Conservation (phyloP, 2,888 invertebrate species). For the Neocrepidodera transversa region DNA sequence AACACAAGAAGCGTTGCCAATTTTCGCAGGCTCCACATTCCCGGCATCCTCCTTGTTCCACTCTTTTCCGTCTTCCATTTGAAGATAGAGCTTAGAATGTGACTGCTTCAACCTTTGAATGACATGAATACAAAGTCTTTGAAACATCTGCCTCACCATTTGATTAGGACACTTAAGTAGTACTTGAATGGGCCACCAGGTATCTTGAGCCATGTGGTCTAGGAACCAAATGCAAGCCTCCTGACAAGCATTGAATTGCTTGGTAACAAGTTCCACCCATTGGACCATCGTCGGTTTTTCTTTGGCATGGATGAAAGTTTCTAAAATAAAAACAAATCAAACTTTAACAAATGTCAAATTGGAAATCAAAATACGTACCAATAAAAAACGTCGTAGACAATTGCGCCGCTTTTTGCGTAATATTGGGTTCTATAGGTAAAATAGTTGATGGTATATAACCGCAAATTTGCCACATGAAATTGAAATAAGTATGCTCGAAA, state of each 20-base stretch:
- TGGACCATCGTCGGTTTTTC: conserved; percentile 98
- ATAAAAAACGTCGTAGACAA: conserved; percentile 93
- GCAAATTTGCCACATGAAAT: conserved; percentile 97
- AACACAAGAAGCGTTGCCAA: conserved; percentile 85
- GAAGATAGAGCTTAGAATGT: conserved; percentile 69
- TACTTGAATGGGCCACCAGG: conserved; percentile 94
- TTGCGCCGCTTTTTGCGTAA: conserved; percentile 85
- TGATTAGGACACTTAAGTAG: conserved; percentile 96
- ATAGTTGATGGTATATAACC: conserved; percentile 91
- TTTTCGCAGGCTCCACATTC: conserved; percentile 62
- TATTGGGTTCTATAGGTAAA: conserved; percentile 77
- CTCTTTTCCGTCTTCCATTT: conserved; percentile 53
- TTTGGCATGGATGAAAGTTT: conserved; percentile 96
- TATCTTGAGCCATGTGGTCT: conserved; percentile 90
- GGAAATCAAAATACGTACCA: conserved; percentile 13
- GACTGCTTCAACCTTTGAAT: conserved; percentile 81
- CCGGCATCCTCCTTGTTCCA: conserved; percentile 56
- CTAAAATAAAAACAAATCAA: conserved; percentile 53
- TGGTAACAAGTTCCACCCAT: conserved; percentile 94
- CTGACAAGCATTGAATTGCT: conserved; percentile 91
- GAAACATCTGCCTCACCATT: conserved; percentile 97
- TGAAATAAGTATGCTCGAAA: conserved; percentile 94
- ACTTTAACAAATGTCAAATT: background rate
- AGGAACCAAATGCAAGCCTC: conserved; percentile 92
- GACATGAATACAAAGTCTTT: conserved; percentile 92